These are phyloP conservation scores for Sisyra terminalis DNA, from an alignment of 2,888 invertebrate genomes.

Conservation along the genomic window DNA sequence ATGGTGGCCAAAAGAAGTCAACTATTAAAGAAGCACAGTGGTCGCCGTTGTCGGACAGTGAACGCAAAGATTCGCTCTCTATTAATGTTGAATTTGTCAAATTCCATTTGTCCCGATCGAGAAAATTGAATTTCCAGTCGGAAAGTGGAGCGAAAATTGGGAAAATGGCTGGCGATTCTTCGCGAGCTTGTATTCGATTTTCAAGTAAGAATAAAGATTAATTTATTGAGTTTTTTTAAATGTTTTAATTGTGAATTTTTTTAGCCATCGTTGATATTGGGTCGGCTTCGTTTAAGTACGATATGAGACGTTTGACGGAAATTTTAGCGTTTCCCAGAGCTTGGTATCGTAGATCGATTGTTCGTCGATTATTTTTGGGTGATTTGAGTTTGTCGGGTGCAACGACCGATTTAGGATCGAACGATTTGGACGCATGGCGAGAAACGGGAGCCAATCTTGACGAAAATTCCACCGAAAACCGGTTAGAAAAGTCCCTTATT, in stretches of 20 bases:
- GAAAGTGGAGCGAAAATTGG: conserved; percentile 28
- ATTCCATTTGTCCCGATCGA: conserved; percentile 80
- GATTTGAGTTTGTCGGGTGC: conserved; percentile 54
- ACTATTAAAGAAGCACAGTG: conserved; percentile 66
- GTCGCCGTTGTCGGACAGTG: conserved; percentile 73
- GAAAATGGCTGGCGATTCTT: conserved; percentile 25
- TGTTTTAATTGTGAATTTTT: conserved; percentile 11
- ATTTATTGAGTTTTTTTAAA: not conserved
- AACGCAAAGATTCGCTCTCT: conserved; percentile 87
- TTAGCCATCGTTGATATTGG: conserved; percentile 90
- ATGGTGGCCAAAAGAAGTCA: conserved; percentile 77
- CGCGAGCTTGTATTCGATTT: conserved; percentile 78
- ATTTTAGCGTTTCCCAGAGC: conserved; percentile 96
- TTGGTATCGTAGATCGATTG: conserved; percentile 92
- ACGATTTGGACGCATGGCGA: conserved; percentile 2
- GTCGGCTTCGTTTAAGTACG: conserved; percentile 93
- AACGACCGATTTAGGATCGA: not conserved
- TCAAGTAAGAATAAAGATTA: conserved; percentile 44
- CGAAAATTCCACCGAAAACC: not conserved
- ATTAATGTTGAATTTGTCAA: conserved; percentile 96
- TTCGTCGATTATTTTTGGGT: conserved; percentile 80
- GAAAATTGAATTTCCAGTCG: conserved; percentile 69
- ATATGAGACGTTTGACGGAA: conserved; percentile 93
- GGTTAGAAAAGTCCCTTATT: not conserved
- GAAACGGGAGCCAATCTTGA: not conserved